A percentile compares a stretch with the other conserved stretches of the same genome.
Conservation (phyloP, 2,113 vertebrate species). For the Amphiprion percula region DNA sequence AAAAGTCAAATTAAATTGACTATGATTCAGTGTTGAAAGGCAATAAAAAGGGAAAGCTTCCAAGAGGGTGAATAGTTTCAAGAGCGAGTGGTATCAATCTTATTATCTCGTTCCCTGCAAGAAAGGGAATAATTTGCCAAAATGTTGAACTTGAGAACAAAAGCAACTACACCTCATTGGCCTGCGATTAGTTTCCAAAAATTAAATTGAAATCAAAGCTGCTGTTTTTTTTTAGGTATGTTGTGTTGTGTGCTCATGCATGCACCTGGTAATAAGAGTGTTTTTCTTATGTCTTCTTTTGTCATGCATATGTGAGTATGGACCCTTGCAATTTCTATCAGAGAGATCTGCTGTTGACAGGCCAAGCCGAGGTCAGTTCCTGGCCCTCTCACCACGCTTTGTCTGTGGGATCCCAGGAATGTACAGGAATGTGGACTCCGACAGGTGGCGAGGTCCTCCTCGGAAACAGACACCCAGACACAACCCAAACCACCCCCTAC, state of each 20-base stretch:
- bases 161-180: too few relatives aligned
- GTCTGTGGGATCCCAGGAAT: slow-evolving; percentile 73
- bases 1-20: too few relatives aligned
- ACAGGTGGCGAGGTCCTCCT: slow-evolving; percentile 73
- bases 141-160: background rate
- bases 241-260: background rate
- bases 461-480: slow-evolving; percentile 57
- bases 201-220: background rate
- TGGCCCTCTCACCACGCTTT: slow-evolving; percentile 80
- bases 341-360: slow-evolving; percentile 79
- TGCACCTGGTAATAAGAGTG: background rate
- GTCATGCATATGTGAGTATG: slow-evolving; percentile 38
- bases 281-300: slow-evolving; percentile 45
- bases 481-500: background rate
- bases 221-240: background rate
- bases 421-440: slow-evolving; percentile 72
- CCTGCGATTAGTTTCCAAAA: background rate
- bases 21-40: too few relatives aligned
- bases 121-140: background rate
- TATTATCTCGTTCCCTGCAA: background rate
- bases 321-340: slow-evolving; percentile 65
- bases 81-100: background rate
- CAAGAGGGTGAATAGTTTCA: background rate
- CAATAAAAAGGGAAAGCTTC: too few relatives aligned
- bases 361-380: slow-evolving; percentile 77